These are phyloP conservation scores for Cephalopholis sonnerati DNA, from an alignment of 2,113 vertebrate genomes.

Conservation along the genomic window DNA sequence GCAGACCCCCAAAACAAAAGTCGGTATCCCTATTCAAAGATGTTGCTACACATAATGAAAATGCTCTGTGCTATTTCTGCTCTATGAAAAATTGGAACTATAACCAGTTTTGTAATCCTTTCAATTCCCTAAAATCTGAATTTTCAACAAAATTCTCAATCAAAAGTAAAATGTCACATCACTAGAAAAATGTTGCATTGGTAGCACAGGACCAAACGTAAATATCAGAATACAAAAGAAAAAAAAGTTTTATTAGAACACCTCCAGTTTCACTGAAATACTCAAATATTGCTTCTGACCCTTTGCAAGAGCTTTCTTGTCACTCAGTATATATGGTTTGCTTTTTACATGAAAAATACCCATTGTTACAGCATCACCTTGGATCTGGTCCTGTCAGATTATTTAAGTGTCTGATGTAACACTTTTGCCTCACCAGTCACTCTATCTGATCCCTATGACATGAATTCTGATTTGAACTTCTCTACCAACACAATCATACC, in stretches of 20 bases:
- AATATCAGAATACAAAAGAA: not conserved
- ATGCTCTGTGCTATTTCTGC: not conserved
- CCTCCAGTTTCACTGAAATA: not conserved
- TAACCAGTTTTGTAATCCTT: not conserved
- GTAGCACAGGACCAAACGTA: not conserved
- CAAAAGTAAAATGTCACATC: not conserved
- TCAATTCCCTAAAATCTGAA: not conserved
- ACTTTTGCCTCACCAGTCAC: not conserved
- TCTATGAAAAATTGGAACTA: not conserved
- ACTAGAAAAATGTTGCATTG: not conserved
- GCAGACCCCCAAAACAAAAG: not conserved
- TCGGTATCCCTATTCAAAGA: not conserved
- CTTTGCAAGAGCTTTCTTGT: not conserved
- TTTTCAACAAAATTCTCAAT: not conserved
- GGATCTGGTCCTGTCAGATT: not conserved
- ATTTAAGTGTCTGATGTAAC: slow-evolving; percentile 8
- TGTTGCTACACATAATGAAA: no score
- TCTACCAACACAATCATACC: not conserved
- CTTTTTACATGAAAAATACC: slow-evolving; percentile 12
- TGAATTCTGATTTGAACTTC: slow-evolving; percentile 1
- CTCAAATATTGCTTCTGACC: slow-evolving; percentile 10
- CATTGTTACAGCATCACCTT: not conserved
- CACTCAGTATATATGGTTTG: not conserved
- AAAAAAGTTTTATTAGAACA: not conserved
- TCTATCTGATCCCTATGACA: slow-evolving; percentile 3